Evolutionary conservation across 92 coral and sea anemone genomes (phyloP), one percentile per base, ranked within the genome.

Genomic region (Plumapathes pennacea): DNA sequence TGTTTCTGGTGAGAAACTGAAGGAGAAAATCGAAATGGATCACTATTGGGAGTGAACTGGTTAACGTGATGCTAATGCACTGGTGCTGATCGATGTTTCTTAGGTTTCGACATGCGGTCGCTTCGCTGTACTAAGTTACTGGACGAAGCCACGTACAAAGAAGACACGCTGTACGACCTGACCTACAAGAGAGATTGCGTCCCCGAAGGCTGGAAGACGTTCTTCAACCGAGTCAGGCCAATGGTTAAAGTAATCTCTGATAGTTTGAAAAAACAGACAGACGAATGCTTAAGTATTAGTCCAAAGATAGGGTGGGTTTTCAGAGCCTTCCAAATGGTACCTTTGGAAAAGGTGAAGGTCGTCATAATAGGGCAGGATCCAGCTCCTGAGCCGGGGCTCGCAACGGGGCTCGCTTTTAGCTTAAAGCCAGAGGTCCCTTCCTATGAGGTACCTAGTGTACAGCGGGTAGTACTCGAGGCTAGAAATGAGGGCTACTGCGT

Each of bases 331-430:
- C 21, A 79, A 33, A 79, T 63, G 60, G 75, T 74, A 27, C 69
- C 83, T 12, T 66, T 57, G 5, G 57, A 73, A 14, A 32, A 78
- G 30, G 44, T 73, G 24, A 78, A 46, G 50, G 82, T 33, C 31
- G 54, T 78, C 11, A 38, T 61, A 27, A 28, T 78, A 46, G 82
- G 85, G 18, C 82, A 78, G 29, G 85, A 78, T 38, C 85, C 85
- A 14, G 85, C 85, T 42, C 85, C 85, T 14, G 58, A 74, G 38
- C 82, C 85, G 12, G 85, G 85, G 7, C 60, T 73, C 5, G 85
- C 85, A 15, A 73, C 85, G 2, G 85, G 85, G 42, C 57, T 78
- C 37, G 31, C 85, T 15, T 78, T 78, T 54, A 78, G 85, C 25
- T 63, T 78, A 0, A 59, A 62, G 31, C 47, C 65, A 14, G 20